Evolutionary conservation across 2,797 vertebrate genomes (phyloP).

Genomic region (Enteromius paludinosus): DNA sequence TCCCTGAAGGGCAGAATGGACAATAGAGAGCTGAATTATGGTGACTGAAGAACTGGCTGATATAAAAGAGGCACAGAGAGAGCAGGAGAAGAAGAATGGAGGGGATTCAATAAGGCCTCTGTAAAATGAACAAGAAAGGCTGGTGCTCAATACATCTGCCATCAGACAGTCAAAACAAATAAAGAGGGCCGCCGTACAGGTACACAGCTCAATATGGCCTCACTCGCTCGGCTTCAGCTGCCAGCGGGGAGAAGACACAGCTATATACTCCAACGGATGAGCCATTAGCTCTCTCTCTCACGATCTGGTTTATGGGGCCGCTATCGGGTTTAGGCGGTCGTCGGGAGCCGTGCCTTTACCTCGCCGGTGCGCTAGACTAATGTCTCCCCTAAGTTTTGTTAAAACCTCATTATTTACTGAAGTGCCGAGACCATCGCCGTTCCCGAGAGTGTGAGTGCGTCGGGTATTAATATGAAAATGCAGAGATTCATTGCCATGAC

Average conservation of each 20-base stretch:
- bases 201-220: slow-evolving; percentile 76
- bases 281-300: slow-evolving; percentile 71
- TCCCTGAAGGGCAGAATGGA: slow-evolving; percentile 67
- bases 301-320: slow-evolving; percentile 62
- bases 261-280: slow-evolving; percentile 75
- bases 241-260: slow-evolving; percentile 71
- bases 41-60: slow-evolving; percentile 66
- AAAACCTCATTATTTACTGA: slow-evolving; percentile 84
- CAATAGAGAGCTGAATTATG: slow-evolving; percentile 68
- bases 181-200: slow-evolving; percentile 71
- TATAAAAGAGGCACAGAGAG: slow-evolving; percentile 55
- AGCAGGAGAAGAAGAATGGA: slow-evolving; percentile 41
- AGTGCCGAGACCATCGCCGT: slow-evolving; percentile 73
- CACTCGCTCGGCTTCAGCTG: slow-evolving; percentile 68
- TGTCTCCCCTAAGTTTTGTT: slow-evolving; percentile 86
- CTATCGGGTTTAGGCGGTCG: slow-evolving; percentile 15
- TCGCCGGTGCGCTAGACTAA: slow-evolving; percentile 75
- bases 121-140: slow-evolving; percentile 76
- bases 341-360: slow-evolving; percentile 62
- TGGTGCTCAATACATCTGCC: slow-evolving; percentile 75
- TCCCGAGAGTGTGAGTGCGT: slow-evolving; percentile 63
- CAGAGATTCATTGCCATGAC: slow-evolving; percentile 68
- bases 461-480: slow-evolving; percentile 73
- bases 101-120: slow-evolving; percentile 69
- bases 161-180: slow-evolving; percentile 80